Conservation (phyloP, 2,797 vertebrate genomes). For the Perodicticus potto region DNA sequence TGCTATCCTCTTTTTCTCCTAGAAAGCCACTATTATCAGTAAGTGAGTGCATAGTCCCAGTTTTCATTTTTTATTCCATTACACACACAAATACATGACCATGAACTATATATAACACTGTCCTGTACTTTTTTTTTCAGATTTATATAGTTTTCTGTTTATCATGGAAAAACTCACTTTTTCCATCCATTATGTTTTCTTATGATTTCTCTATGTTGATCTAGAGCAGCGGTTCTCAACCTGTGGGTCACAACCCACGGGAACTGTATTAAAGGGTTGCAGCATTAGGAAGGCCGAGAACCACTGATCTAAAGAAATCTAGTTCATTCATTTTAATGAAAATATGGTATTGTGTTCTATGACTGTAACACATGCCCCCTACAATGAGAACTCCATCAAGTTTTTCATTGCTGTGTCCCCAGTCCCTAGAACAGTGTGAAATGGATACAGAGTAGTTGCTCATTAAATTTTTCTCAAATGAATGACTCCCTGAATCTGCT, state of each 20-base stretch:
- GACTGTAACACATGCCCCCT: not conserved
- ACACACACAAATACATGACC: not conserved
- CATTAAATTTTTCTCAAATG: not conserved
- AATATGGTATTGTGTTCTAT: not conserved
- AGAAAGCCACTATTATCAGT: too few relatives aligned
- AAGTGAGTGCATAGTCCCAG: not conserved
- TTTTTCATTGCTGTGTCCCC: not conserved
- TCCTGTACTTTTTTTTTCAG: not conserved
- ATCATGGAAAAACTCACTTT: not conserved
- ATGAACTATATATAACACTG: not conserved
- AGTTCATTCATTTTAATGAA: not conserved
- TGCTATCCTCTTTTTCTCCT: not conserved
- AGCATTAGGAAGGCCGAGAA: too few relatives aligned
- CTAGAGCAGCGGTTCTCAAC: not conserved
- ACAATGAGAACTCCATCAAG: not conserved
- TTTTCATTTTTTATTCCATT: not conserved
- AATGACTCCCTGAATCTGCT: not conserved
- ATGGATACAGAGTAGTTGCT: not conserved
- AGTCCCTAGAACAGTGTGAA: not conserved
- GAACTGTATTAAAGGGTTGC: too few relatives aligned
- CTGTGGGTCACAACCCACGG: too few relatives aligned
- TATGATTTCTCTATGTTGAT: not conserved
- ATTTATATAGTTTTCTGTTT: not conserved
- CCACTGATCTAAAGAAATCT: not conserved
- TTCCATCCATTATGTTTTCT: not conserved